Evolutionary conservation across 2,113 vertebrate genomes (phyloP).

Genomic region (Pelobates fuscus): DNA sequence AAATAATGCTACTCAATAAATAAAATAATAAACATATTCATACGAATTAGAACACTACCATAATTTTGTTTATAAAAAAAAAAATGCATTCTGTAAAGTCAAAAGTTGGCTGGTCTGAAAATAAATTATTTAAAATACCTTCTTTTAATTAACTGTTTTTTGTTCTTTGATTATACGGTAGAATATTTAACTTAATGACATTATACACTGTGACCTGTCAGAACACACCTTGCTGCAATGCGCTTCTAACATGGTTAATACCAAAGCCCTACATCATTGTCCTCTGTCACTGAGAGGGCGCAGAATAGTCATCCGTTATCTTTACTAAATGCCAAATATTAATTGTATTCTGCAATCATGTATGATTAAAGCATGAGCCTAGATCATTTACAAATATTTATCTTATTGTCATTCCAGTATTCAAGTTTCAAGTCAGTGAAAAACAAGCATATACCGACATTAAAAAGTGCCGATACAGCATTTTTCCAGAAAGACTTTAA

Average conservation of each 20-base stretch:
- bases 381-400: slow-evolving; percentile 32
- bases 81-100: too few species aligned
- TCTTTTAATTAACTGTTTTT: neutral
- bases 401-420: slow-evolving; percentile 2
- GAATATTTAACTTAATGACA: slow-evolving; percentile 15
- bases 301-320: slow-evolving; percentile 22
- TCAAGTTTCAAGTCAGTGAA: neutral
- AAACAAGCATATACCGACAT: neutral
- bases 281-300: slow-evolving; percentile 7
- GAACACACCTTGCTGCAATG: neutral
- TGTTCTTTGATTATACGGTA: neutral
- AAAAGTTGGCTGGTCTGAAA: too few species aligned
- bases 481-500: neutral
- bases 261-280: slow-evolving; percentile 13
- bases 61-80: too few species aligned
- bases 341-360: slow-evolving; percentile 45
- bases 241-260: slow-evolving; percentile 31
- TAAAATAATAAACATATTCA: too few species aligned
- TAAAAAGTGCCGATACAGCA: neutral
- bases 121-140: too few species aligned
- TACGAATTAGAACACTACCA: too few species aligned
- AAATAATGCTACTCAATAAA: too few species aligned
- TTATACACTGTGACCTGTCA: slow-evolving; percentile 11
- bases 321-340: slow-evolving; percentile 40
- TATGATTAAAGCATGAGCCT: slow-evolving; percentile 24